Evolutionary conservation across 1,140 invertebrate species (phyloP).

Genomic region (Drosophila subobscura): DNA sequence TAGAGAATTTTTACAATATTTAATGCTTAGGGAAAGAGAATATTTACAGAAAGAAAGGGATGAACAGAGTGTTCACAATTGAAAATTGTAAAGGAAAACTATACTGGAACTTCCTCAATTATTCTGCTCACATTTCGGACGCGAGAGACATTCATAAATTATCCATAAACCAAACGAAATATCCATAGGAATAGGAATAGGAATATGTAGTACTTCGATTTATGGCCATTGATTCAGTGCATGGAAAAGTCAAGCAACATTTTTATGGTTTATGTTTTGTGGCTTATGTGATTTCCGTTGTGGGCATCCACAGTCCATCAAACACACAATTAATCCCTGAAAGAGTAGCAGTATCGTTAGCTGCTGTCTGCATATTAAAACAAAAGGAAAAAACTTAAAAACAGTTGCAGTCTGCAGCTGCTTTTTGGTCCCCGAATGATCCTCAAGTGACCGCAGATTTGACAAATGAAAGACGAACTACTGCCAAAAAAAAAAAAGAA

Average conservation of each 20-base stretch:
- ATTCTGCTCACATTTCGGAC: slow-evolving; percentile 69
- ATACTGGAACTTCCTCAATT: slow-evolving; percentile 36
- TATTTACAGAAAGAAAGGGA: no score
- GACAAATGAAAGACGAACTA: slow-evolving; percentile 49
- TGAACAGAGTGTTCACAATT: slow-evolving; percentile 23
- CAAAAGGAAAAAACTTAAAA: slow-evolving; percentile 34
- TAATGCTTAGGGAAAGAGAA: not conserved
- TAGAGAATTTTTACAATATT: not conserved
- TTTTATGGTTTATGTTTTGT: slow-evolving; percentile 79
- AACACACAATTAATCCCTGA: slow-evolving; percentile 28
- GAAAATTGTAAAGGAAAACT: slow-evolving; percentile 7
- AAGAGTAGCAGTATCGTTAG: slow-evolving; percentile 26
- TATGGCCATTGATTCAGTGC: slow-evolving; percentile 73
- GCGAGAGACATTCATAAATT: slow-evolving; percentile 77
- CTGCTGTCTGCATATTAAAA: slow-evolving; percentile 77
- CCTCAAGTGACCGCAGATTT: slow-evolving; percentile 65
- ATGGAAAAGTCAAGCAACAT: slow-evolving; percentile 40
- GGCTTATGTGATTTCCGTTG: slow-evolving; percentile 76
- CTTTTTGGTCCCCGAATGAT: slow-evolving; percentile 50
- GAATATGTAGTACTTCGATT: slow-evolving; percentile 27
- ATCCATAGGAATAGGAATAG: slow-evolving; percentile 22
- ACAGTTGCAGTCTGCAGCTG: slow-evolving; percentile 49
- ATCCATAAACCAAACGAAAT: slow-evolving; percentile 62
- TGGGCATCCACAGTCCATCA: slow-evolving; percentile 59
- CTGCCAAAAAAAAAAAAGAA: no score